Conservation (phyloP, 2,888 invertebrate genomes). For the Mallateleia sp. region DNA sequence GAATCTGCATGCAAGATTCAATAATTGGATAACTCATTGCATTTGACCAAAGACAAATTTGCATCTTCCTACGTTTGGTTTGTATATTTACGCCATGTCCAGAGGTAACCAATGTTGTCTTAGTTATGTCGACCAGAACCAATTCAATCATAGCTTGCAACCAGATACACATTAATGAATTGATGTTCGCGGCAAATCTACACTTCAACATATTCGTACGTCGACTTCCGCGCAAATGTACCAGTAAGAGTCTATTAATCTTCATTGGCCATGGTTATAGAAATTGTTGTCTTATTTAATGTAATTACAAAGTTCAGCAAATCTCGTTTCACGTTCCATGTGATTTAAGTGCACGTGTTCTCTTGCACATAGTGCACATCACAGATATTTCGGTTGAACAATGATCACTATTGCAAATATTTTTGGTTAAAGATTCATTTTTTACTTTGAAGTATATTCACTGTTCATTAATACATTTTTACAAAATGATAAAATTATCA, state of each 20-base stretch:
- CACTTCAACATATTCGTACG: neutral
- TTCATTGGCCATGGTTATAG: neutral
- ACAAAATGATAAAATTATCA: too few relatives aligned
- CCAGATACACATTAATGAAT: conserved; percentile 35
- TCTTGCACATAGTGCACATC: too few relatives aligned
- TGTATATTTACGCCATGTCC: conserved; percentile 56
- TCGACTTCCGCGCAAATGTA: neutral
- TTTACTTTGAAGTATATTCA: too few relatives aligned
- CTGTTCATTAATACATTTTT: too few relatives aligned
- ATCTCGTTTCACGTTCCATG: too few relatives aligned
- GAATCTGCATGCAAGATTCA: conserved; percentile 39
- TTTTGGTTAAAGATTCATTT: too few relatives aligned
- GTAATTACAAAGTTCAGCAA: neutral
- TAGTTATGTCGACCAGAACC: conserved; percentile 39
- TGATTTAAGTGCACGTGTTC: too few relatives aligned
- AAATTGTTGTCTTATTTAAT: neutral
- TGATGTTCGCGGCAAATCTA: conserved; percentile 2
- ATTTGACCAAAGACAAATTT: conserved; percentile 34
- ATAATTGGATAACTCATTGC: conserved; percentile 42
- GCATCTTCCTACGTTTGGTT: conserved; percentile 34
- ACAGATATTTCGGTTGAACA: too few relatives aligned
- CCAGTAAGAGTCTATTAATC: neutral
- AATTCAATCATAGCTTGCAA: conserved; percentile 60
- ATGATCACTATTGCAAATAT: too few relatives aligned
- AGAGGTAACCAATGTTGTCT: conserved; percentile 60